A percentile compares a stretch with the other conserved stretches of the same genome.
Conservation (phyloP, 1,140 invertebrate species). For the Mactra quadrangularis region DNA sequence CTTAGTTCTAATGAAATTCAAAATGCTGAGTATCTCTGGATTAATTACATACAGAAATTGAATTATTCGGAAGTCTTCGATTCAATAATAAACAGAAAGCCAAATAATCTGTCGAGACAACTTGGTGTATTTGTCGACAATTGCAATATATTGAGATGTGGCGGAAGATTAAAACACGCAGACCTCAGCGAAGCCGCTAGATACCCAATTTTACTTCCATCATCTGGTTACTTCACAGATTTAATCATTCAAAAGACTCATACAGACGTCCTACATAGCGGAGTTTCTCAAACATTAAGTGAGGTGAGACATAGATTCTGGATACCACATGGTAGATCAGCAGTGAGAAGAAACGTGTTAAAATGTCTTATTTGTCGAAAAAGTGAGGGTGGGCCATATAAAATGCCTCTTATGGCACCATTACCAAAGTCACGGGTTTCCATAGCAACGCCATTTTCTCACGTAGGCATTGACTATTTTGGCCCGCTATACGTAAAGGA, state of each 20-base stretch:
- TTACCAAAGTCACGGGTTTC: not conserved
- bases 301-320: conserved; percentile 28
- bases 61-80: conserved; percentile 19
- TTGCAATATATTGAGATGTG: not conserved
- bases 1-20: not conserved
- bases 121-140: conserved; percentile 13
- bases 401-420: conserved; percentile 6
- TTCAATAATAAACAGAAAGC: not conserved
- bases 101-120: conserved; percentile 10
- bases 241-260: conserved; percentile 18
- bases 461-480: not conserved
- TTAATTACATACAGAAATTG: not conserved
- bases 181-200: not conserved
- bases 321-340: conserved; percentile 31
- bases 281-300: conserved; percentile 35
- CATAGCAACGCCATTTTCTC: conserved; percentile 13
- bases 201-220: conserved; percentile 8
- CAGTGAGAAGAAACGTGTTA: conserved; percentile 9
- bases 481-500: conserved; percentile 20
- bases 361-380: conserved; percentile 32
- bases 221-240: not conserved
- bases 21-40: conserved; percentile 7
- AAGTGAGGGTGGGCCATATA: conserved; percentile 21
- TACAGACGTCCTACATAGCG: conserved; percentile 12
- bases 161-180: not conserved